phyloP scores from a whole-genome alignment of 2,888 invertebrate species.

The Ennomos fuscantarius region DNA sequence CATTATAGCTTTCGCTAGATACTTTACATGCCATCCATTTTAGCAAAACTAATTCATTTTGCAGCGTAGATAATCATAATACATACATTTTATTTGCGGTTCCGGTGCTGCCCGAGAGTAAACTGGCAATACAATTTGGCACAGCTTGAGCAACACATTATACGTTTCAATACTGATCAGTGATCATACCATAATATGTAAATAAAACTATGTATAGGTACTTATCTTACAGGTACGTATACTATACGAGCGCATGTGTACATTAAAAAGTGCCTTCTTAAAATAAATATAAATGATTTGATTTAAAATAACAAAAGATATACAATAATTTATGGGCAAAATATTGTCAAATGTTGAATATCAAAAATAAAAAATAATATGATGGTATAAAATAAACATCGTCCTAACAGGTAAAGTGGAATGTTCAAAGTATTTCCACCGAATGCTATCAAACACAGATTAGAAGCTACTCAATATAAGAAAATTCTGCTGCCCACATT shows the following conservation, averaged over 20 bases:
- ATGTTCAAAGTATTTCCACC: conserved; percentile 36
- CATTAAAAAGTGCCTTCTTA: conserved; percentile 35
- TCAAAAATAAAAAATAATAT: conserved; percentile 34
- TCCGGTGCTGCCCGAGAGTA: conserved; percentile 21
- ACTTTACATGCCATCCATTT: no score
- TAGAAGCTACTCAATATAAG: conserved; percentile 16
- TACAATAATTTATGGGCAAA: conserved; percentile 23
- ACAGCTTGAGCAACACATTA: conserved; percentile 42
- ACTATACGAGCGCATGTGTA: conserved; percentile 24
- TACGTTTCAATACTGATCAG: conserved; percentile 27
- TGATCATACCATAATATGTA: conserved; percentile 11
- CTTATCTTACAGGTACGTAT: conserved; percentile 37
- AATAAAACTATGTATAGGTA: conserved; percentile 29
- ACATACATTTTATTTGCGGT: conserved; percentile 3
- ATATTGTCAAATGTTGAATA: conserved; percentile 16
- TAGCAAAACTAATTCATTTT: no score
- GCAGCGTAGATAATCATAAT: conserved; percentile 7
- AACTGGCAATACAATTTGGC: conserved; percentile 34
- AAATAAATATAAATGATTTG: conserved; percentile 32
- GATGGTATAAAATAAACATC: conserved; percentile 36
- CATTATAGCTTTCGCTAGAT: no score
- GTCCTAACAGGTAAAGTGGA: conserved; percentile 39
- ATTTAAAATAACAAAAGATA: conserved; percentile 26
- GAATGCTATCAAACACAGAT: conserved; percentile 23
- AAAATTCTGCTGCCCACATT: conserved; percentile 16